These are phyloP conservation scores for Leptocoma aspasia DNA, from an alignment of 2,113 vertebrate species.

Conservation along the genomic window DNA sequence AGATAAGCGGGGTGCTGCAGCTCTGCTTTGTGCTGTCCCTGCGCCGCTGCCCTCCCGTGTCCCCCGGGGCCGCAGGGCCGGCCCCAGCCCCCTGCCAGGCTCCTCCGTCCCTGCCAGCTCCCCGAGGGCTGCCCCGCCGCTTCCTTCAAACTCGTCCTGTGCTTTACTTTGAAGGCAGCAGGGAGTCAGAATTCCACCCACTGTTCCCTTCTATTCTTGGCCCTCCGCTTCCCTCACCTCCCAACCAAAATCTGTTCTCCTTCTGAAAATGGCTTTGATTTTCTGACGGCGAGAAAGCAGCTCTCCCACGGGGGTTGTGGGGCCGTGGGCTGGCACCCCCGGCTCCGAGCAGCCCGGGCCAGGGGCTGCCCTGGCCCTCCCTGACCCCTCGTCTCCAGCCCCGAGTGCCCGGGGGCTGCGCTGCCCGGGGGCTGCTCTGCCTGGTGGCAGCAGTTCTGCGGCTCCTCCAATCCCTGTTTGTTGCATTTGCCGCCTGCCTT, in stretches of 20 bases:
- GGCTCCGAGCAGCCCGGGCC: not conserved
- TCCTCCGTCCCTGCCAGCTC: not conserved
- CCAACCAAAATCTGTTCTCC: conserved; percentile 64
- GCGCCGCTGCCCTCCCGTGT: not conserved
- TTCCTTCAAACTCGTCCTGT: conserved; percentile 37
- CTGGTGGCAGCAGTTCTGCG: not conserved
- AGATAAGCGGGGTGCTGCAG: accelerated
- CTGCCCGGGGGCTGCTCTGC: not conserved
- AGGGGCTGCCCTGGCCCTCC: not conserved
- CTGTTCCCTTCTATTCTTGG: conserved; percentile 64
- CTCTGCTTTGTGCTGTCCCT: not conserved
- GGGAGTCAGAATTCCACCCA: conserved; percentile 56
- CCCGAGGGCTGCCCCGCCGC: not conserved
- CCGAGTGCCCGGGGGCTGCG: no score
- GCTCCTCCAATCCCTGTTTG: not conserved
- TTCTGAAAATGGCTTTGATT: conserved; percentile 56
- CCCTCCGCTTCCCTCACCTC: conserved; percentile 64
- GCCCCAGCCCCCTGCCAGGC: not conserved
- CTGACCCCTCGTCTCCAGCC: not conserved
- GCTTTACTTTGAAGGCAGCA: conserved; percentile 51
- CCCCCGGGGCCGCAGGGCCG: not conserved
- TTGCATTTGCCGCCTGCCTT: not conserved
- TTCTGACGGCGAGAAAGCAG: conserved; percentile 20
- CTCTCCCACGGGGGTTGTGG: not conserved
- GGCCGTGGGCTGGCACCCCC: not conserved